Evolutionary conservation across 2,888 invertebrate genomes (phyloP).

Genomic region (Drosophila colorata): DNA sequence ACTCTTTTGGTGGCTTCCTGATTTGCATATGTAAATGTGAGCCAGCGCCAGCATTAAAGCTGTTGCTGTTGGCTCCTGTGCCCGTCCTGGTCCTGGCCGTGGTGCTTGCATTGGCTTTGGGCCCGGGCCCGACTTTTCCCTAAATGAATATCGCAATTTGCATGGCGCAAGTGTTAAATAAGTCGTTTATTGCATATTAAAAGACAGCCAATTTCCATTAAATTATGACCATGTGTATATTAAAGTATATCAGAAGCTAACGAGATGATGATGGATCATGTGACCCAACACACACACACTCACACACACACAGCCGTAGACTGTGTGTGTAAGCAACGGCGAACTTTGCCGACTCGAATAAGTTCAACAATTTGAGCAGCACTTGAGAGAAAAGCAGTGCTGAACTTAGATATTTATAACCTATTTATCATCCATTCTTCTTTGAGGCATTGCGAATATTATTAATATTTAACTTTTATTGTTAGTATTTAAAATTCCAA

Average conservation of each 20-base stretch:
- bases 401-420: no score
- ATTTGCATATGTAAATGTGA: constrained; percentile 78
- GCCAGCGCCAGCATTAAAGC: constrained; percentile 30
- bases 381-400: no score
- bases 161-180: constrained; percentile 77
- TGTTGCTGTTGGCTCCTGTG: background rate
- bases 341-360: background rate
- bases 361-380: background rate
- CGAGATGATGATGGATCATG: constrained; percentile 73
- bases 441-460: no score
- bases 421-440: no score
- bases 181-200: constrained; percentile 80
- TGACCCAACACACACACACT: constrained; percentile 4
- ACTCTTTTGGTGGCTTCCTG: constrained; percentile 43
- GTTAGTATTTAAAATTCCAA: no score
- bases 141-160: constrained; percentile 78
- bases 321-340: background rate
- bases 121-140: constrained; percentile 53
- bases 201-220: constrained; percentile 73
- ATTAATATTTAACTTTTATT: no score
- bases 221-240: constrained; percentile 64
- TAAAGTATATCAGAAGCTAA: constrained; percentile 63
- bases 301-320: no score
- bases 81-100: constrained; percentile 15
- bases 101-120: constrained; percentile 36